These are phyloP conservation scores for Coremacera marginata DNA, from an alignment of 2,888 invertebrate genomes.

Conservation along the genomic window DNA sequence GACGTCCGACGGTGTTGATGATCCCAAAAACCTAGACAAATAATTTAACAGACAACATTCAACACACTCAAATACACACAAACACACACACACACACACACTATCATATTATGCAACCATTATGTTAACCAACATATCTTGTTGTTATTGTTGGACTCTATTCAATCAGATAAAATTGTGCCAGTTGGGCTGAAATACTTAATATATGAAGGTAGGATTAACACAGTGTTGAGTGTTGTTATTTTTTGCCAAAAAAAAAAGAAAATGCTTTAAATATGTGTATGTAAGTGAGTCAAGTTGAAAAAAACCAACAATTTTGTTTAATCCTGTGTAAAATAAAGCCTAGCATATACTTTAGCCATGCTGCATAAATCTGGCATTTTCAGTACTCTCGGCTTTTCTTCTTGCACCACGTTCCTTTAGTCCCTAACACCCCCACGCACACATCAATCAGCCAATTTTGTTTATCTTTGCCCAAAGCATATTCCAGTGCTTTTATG, in stretches of 20 bases:
- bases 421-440: too few relatives aligned
- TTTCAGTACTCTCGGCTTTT: too few relatives aligned
- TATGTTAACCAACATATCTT: background rate
- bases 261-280: too few relatives aligned
- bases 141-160: background rate
- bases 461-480: slow-evolving; percentile 19
- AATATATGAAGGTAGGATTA: slow-evolving; percentile 33
- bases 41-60: slow-evolving; percentile 38
- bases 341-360: too few relatives aligned
- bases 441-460: slow-evolving; percentile 2
- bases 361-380: too few relatives aligned
- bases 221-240: background rate
- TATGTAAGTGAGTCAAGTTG: too few relatives aligned
- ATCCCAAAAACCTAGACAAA: slow-evolving; percentile 42
- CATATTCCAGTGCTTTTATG: slow-evolving; percentile 15
- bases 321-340: background rate
- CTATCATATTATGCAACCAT: background rate
- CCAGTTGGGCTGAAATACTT: background rate
- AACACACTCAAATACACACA: background rate
- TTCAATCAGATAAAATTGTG: slow-evolving; percentile 42
- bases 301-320: background rate
- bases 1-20: slow-evolving; percentile 31
- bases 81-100: background rate
- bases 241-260: too few relatives aligned
- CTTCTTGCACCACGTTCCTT: too few relatives aligned